Conservation (phyloP, 2,113 vertebrate species). For the Nothocercus julius region DNA sequence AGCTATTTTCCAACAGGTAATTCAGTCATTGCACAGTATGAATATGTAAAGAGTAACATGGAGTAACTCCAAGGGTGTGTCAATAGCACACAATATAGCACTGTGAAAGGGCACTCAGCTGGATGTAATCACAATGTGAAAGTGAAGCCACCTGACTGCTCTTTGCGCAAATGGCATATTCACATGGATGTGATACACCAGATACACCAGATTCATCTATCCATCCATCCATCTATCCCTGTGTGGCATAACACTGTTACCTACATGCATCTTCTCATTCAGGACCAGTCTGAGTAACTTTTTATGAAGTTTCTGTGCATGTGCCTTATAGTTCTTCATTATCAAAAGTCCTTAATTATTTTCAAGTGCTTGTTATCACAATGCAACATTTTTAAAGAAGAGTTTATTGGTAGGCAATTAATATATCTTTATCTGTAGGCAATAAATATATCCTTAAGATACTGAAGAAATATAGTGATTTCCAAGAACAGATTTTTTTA, state of each 20-base stretch:
- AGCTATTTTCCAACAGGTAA: neutral
- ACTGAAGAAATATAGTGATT: slow-evolving; percentile 36
- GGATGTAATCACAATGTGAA: slow-evolving; percentile 11
- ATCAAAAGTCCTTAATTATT: slow-evolving; percentile 61
- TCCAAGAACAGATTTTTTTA: neutral
- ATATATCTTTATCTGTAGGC: slow-evolving; percentile 62
- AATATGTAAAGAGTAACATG: neutral
- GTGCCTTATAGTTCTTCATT: slow-evolving; percentile 56
- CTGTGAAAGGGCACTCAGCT: neutral
- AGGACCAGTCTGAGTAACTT: slow-evolving; percentile 41
- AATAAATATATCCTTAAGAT: slow-evolving; percentile 40
- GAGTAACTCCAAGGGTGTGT: neutral
- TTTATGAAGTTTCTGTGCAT: slow-evolving; percentile 43
- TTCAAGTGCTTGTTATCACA: slow-evolving; percentile 60
- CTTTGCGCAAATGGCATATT: slow-evolving; percentile 41
- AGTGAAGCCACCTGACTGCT: slow-evolving; percentile 59
- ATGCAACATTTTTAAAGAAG: slow-evolving; percentile 54
- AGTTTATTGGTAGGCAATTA: slow-evolving; percentile 60
- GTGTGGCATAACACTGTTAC: neutral
- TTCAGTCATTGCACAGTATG: neutral
- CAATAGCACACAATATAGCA: neutral
- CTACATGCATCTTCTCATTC: slow-evolving; percentile 11
- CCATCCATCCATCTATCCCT: neutral
- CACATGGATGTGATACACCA: neutral
- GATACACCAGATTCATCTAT: no score